These are phyloP conservation scores for Phalacrocorax carbo DNA, from an alignment of 2,113 vertebrate species.

Conservation along the genomic window DNA sequence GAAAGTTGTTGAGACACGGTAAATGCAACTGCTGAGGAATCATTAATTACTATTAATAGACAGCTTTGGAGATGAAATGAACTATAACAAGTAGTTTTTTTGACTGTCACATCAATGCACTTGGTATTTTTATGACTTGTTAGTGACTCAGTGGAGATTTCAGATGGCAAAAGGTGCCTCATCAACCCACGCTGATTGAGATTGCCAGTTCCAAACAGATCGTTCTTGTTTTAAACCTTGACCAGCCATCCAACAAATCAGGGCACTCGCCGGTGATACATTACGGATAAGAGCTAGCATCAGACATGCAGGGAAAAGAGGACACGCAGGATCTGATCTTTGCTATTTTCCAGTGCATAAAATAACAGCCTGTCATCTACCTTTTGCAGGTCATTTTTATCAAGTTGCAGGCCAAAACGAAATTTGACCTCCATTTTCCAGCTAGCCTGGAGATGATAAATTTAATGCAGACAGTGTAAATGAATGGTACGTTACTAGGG, in stretches of 20 bases:
- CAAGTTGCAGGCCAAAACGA: constrained; percentile 71
- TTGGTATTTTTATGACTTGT: constrained; percentile 69
- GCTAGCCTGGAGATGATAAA: constrained; percentile 64
- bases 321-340: constrained; percentile 55
- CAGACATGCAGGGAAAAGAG: constrained; percentile 26
- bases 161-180: constrained; percentile 40
- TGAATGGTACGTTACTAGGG: constrained; percentile 16
- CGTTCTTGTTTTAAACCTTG: constrained; percentile 65
- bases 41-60: constrained; percentile 77
- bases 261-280: constrained; percentile 1
- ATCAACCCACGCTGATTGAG: constrained; percentile 54
- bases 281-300: constrained; percentile 24
- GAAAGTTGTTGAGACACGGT: constrained; percentile 52
- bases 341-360: constrained; percentile 75
- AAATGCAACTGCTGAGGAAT: constrained; percentile 69
- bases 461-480: constrained; percentile 63
- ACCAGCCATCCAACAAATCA: constrained; percentile 68
- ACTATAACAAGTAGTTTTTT: constrained; percentile 66
- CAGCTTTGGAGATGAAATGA: constrained; percentile 68
- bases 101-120: constrained; percentile 68
- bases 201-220: constrained; percentile 64
- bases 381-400: constrained; percentile 79
- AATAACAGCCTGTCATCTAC: constrained; percentile 78
- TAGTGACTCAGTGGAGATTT: constrained; percentile 59
- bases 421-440: constrained; percentile 80